These are phyloP conservation scores for Cenopis cana DNA, from an alignment of 2,888 invertebrate species.

Conservation along the genomic window DNA sequence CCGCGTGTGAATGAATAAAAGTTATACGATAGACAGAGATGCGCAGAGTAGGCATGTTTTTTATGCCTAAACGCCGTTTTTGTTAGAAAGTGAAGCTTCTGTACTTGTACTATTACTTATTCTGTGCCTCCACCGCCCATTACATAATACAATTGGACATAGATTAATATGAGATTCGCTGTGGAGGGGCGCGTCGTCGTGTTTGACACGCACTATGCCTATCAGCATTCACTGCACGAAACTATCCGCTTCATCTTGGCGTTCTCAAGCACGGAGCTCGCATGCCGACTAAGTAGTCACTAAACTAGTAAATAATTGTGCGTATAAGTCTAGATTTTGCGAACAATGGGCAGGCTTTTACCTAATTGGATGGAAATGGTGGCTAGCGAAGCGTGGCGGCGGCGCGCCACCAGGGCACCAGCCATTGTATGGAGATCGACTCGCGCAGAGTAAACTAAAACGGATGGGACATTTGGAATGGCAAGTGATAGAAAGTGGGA, in stretches of 20 bases:
- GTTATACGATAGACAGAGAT: too few species aligned
- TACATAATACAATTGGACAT: too few species aligned
- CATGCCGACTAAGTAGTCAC: conserved; percentile 4
- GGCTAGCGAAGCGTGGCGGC: conserved; percentile 44
- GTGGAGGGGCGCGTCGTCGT: too few species aligned
- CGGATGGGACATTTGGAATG: conserved; percentile 8
- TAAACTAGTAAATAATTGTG: conserved; percentile 20
- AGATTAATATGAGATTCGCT: too few species aligned
- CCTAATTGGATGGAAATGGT: conserved; percentile 44
- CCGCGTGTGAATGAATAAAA: too few species aligned
- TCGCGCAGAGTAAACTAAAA: conserved; percentile 43
- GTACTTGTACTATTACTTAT: too few species aligned
- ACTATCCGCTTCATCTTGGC: neutral
- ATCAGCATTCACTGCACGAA: neutral
- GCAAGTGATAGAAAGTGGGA: neutral
- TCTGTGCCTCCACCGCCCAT: too few species aligned
- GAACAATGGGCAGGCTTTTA: conserved; percentile 42
- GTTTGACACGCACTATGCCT: too few species aligned
- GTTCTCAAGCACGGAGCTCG: neutral
- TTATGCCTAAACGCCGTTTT: too few species aligned
- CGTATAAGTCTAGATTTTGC: conserved; percentile 29
- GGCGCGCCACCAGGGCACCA: conserved; percentile 46
- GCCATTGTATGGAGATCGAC: conserved; percentile 53
- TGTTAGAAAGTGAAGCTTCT: too few species aligned
- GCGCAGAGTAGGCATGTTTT: too few species aligned